phyloP scores from a whole-genome alignment of 2,113 vertebrate species.

The Mohoua ochrocephala region DNA sequence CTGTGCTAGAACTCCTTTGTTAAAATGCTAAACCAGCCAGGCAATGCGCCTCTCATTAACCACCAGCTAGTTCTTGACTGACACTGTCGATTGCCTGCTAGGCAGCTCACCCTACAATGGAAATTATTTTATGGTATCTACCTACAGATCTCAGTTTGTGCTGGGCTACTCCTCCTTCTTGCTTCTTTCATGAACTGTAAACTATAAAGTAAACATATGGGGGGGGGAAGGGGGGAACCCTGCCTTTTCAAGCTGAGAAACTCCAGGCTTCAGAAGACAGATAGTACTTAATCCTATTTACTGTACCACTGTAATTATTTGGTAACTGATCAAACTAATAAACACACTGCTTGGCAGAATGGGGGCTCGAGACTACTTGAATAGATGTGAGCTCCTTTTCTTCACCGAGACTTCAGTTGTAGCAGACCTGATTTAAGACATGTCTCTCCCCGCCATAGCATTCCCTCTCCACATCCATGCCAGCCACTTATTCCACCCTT shows the following conservation, averaged over 20 bases:
- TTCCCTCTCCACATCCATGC: neutral
- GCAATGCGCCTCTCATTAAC: neutral
- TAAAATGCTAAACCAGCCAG: neutral
- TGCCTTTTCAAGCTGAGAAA: constrained; percentile 3
- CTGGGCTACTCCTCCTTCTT: neutral
- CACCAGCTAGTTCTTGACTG: neutral
- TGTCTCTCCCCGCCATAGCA: neutral
- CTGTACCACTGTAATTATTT: neutral
- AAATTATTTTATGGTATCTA: neutral
- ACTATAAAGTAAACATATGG: neutral
- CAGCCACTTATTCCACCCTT: neutral
- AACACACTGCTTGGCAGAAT: neutral
- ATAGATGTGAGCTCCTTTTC: neutral
- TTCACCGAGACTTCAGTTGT: neutral
- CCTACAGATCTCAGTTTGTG: neutral
- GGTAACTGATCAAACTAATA: constrained; percentile 30
- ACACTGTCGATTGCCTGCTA: neutral
- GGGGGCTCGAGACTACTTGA: neutral
- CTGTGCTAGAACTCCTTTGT: neutral
- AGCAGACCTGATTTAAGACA: neutral
- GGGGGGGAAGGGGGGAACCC: neutral
- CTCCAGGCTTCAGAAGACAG: neutral
- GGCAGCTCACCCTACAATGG: neutral
- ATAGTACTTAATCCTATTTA: neutral
- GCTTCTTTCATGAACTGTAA: constrained; percentile 39